A percentile compares a stretch with the other conserved stretches of the same genome.
Conservation (phyloP, 1,140 invertebrate species). For the Teleopsis dalmanni region DNA sequence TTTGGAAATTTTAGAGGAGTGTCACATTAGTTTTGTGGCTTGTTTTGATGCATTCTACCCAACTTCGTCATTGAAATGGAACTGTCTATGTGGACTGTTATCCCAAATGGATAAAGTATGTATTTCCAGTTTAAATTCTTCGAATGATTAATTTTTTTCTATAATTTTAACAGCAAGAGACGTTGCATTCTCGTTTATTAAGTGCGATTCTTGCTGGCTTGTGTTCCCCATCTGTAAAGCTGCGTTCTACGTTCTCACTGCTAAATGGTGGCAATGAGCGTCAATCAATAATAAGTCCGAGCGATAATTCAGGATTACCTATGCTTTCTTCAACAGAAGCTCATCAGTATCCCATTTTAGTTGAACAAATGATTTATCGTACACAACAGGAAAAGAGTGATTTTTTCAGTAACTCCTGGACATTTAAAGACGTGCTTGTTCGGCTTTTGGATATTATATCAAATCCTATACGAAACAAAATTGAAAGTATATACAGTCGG, state of each 20-base stretch:
- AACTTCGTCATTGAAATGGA: slow-evolving; percentile 87
- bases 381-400: slow-evolving; percentile 55
- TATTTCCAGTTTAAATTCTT: not conserved
- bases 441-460: slow-evolving; percentile 72
- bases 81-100: slow-evolving; percentile 78
- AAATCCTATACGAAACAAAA: slow-evolving; percentile 61
- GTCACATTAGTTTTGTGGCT: slow-evolving; percentile 79
- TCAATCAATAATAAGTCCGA: slow-evolving; percentile 56
- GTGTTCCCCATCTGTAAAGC: slow-evolving; percentile 67
- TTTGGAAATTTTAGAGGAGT: slow-evolving; percentile 74
- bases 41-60: slow-evolving; percentile 97
- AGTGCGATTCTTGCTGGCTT: slow-evolving; percentile 75
- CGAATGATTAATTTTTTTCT: not conserved
- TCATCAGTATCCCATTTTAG: slow-evolving; percentile 70
- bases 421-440: slow-evolving; percentile 78
- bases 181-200: slow-evolving; percentile 55
- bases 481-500: slow-evolving; percentile 43
- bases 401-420: slow-evolving; percentile 52
- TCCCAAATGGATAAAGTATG: slow-evolving; percentile 69
- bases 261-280: slow-evolving; percentile 46
- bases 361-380: slow-evolving; percentile 73
- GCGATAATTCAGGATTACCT: slow-evolving; percentile 60
- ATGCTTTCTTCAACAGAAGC: slow-evolving; percentile 64
- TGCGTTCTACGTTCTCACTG: slow-evolving; percentile 70
- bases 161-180: slow-evolving; percentile 17